Evolutionary conservation across 2,797 vertebrate genomes (phyloP).

Genomic region (Tamandua tetradactyla): DNA sequence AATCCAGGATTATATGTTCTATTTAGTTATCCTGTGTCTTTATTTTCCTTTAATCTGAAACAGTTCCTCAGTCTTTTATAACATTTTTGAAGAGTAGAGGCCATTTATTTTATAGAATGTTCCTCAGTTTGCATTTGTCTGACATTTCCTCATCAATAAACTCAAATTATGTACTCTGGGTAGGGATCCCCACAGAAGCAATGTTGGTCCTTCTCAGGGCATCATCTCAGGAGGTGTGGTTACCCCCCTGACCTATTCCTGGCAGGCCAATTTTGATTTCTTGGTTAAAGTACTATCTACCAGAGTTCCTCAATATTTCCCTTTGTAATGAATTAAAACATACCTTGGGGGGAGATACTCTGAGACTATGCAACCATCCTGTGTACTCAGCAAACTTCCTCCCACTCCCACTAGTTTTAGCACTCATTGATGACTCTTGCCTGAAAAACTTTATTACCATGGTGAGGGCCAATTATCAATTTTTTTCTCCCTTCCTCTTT

Average conservation of each 20-base stretch:
- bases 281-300: background rate
- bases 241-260: background rate
- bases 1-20: background rate
- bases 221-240: accelerated
- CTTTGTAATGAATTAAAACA: background rate
- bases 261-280: background rate
- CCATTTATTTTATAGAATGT: background rate
- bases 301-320: background rate
- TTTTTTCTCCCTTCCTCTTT: background rate
- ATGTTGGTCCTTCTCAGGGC: background rate
- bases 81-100: background rate
- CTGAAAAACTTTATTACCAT: background rate
- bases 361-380: background rate
- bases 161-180: background rate
- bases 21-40: background rate
- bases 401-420: background rate
- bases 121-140: background rate
- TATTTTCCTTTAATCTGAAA: background rate
- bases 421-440: background rate
- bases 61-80: background rate
- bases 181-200: background rate
- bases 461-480: background rate
- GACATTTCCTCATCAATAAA: background rate
- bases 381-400: background rate
- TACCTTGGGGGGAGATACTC: background rate